Conservation (phyloP, 92 coral and sea anemone species). For the Virgularia gustaviana region DNA sequence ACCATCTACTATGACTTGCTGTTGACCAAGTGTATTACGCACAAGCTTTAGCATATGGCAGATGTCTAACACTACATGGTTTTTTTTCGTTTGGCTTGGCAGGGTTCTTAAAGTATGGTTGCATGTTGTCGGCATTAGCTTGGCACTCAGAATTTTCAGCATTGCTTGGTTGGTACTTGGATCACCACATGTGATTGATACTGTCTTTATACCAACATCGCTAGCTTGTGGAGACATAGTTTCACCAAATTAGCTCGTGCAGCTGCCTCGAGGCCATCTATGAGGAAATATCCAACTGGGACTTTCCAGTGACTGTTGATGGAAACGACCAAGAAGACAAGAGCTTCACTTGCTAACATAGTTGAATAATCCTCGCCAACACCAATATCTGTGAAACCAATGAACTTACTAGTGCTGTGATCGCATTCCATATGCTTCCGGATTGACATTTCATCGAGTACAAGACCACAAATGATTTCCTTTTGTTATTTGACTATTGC, state of each 20-base stretch:
- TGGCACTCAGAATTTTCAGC: conserved; percentile 20
- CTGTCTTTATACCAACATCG: conserved; percentile 7
- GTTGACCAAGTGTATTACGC: background rate
- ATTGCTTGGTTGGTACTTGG: conserved; percentile 5
- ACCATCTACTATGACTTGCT: background rate
- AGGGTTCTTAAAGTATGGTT: conserved; percentile 13
- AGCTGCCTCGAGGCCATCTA: conserved; percentile 18
- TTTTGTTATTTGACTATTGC: background rate
- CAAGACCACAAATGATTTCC: background rate
- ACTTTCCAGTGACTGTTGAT: conserved; percentile 14
- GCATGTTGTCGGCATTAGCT: background rate
- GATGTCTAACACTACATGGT: background rate
- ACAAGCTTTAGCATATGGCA: conserved; percentile 1
- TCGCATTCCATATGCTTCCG: background rate
- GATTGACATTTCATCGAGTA: conserved; percentile 17
- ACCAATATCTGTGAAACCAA: conserved; percentile 5
- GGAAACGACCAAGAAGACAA: conserved; percentile 17
- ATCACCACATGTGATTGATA: conserved; percentile 11
- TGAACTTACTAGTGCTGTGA: background rate
- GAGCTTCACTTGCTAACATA: background rate
- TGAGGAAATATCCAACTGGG: conserved; percentile 20
- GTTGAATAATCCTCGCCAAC: background rate
- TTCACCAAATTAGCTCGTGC: background rate
- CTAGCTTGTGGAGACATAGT: background rate
- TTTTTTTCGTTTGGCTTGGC: background rate